Conservation (phyloP, 2,888 invertebrate species). For the Pachycephus smyrnensis region DNA sequence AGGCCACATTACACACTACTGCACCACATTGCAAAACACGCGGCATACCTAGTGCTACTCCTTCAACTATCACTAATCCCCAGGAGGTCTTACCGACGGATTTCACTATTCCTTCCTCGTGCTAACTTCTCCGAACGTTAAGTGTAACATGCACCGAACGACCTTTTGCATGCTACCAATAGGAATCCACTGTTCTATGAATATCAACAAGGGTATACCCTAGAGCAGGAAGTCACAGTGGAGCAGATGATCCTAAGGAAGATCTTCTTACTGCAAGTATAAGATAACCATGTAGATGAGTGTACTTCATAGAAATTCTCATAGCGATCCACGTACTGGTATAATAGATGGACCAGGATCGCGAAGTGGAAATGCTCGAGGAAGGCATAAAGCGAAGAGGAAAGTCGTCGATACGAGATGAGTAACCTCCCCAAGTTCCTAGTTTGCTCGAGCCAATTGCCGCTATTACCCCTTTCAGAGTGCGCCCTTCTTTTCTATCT, state of each 20-base stretch:
- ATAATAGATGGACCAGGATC: neutral
- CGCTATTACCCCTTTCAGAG: neutral
- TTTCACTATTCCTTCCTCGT: neutral
- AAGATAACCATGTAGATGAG: neutral
- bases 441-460: neutral
- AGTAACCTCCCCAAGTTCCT: neutral
- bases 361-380: neutral
- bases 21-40: slow-evolving; percentile 25
- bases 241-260: neutral
- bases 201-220: neutral
- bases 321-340: neutral
- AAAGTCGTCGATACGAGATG: neutral
- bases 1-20: slow-evolving; percentile 11
- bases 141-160: slow-evolving; percentile 8
- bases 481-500: neutral
- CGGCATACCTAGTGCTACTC: neutral
- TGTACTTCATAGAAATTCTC: neutral
- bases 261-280: neutral
- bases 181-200: neutral
- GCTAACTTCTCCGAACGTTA: neutral
- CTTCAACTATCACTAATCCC: slow-evolving; percentile 19
- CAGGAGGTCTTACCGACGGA: slow-evolving; percentile 9
- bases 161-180: neutral
- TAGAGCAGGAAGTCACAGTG: neutral
- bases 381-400: neutral